Evolutionary conservation across 2,113 vertebrate genomes (phyloP).

Genomic region (Emydocephalus ijimae): DNA sequence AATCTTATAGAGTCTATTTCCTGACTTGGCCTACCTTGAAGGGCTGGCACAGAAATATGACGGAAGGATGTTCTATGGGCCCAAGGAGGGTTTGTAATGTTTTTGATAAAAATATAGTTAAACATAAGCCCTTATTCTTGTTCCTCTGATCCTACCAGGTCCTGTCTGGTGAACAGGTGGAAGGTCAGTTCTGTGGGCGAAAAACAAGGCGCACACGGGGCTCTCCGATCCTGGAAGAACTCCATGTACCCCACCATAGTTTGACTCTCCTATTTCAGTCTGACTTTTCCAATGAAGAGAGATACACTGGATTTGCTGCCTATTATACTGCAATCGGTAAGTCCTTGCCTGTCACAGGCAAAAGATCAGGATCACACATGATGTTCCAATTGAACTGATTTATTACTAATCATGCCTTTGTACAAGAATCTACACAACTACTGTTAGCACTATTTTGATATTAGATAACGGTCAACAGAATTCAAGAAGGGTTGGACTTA

Average conservation of each 20-base stretch:
- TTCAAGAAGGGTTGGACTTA: not conserved
- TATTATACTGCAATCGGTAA: slow-evolving; percentile 83
- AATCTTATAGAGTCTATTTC: not conserved
- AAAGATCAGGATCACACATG: not conserved
- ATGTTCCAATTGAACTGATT: not conserved
- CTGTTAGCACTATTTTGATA: not conserved
- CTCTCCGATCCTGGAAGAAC: slow-evolving; percentile 71
- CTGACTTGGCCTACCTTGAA: not conserved
- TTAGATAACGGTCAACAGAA: not conserved
- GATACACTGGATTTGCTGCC: slow-evolving; percentile 82
- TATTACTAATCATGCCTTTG: not conserved
- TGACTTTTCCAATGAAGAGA: slow-evolving; percentile 86
- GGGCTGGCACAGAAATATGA: not conserved
- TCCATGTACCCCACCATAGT: slow-evolving; percentile 68
- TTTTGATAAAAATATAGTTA: not conserved
- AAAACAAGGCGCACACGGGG: slow-evolving; percentile 61
- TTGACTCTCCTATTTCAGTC: slow-evolving; percentile 78
- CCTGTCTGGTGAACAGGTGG: slow-evolving; percentile 54
- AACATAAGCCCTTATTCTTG: not conserved
- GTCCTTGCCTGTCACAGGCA: slow-evolving; percentile 14
- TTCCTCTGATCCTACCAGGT: slow-evolving; percentile 68
- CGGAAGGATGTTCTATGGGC: not conserved
- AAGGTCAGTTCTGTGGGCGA: slow-evolving; percentile 75
- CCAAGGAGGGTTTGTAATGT: not conserved
- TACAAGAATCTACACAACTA: not conserved